Evolutionary conservation across 1,140 invertebrate genomes (phyloP), one percentile per base, ranked within the genome.

Genomic region (Drosophila teissieri): DNA sequence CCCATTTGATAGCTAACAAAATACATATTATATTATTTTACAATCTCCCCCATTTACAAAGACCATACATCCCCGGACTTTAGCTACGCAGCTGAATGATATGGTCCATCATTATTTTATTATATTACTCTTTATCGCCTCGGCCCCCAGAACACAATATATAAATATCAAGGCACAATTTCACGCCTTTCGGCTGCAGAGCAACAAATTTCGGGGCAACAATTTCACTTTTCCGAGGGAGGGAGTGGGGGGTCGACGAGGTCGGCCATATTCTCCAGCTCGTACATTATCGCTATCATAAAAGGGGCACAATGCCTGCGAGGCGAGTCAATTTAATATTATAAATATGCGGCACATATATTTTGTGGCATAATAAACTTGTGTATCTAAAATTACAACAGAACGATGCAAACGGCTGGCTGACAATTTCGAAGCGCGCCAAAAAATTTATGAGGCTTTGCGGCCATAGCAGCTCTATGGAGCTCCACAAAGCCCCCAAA

Each of bases 311-410:
- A 44, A 51, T 40, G 62, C 46, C 65, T 24, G 11, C 15, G 53
- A 39, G 37, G 62, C 52, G 52, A 81, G 75, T 86, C 83, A 88
- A 88, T 86, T 88, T 88, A 88, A 83, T 86, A 88, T 83, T 86
- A 88, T 86, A 86, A 86, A 86, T 86, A 86, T 86, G 83, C 83
- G 58, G 65, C 83, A 60, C 74, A 77, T 77, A 70, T 88, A 88
- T 86, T 86, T 86, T 86, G 83, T 88, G 84, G 80, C 79, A 88
- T 89, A 88, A 89, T 89, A 89, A 89, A 89, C 76, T 84, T 84
- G 84, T 89, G 76, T 88, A 88, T 89, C 84, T 89, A 88, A 88
- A 88, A 88, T 88, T 88, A 89, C 80, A 88, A 54, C 68, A 62
- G 60, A 70, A 65, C 76, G 60, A 79, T 64, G 75, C 49, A 46